Base-by-base conservation (phyloP, 2,888 invertebrate species). In the Ernsta delagoae region DNA sequence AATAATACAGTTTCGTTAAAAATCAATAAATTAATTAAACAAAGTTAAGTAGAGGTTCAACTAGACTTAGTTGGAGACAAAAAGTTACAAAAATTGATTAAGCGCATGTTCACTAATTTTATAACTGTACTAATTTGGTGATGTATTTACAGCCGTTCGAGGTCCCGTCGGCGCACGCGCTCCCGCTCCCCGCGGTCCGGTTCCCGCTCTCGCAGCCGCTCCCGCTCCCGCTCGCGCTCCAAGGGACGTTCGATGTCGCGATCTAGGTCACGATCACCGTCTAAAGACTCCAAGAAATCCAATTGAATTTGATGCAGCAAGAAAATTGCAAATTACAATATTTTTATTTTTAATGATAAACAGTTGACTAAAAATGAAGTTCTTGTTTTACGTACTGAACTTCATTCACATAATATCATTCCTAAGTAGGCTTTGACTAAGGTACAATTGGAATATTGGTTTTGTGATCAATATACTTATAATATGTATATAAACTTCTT, bases 81-180 rank as follows among this genome's bases (percentile, higher is more conserved):
- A 24, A 24, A 24, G 24, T 24, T 24, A 24, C 3, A 1, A 24
- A 24, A 24, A 24, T 24, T 24, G 24, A n/a, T 24, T 24, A 1
- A 24, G 24, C 3, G 24, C 3, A 24, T 24, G 24, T 24, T 24
- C 3, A 24, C 24, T 24, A 24, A 24, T n/a, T n/a, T 24, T 24
- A 24, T 24, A 24, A 24, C 1, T 24, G 3, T 53, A 65, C 39
- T 54, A 43, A 31, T 36, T 43, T 45, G 11, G 8, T 56, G 1
- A 8, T 67, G 16, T 67, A 61, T 67, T 67, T 43, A 11, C 67
- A 93, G 93, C 75, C 95, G 95, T 31, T 96, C 96, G 74, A 94
- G 95, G 78, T 96, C 96, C 34, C 91, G 92, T 66, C 90, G 93
- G 59, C 95, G 95, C 77, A 95, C 95, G 70, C 94, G 95, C 69